Conservation (phyloP, 2,113 vertebrate genomes). For the Peromyscus californicus region DNA sequence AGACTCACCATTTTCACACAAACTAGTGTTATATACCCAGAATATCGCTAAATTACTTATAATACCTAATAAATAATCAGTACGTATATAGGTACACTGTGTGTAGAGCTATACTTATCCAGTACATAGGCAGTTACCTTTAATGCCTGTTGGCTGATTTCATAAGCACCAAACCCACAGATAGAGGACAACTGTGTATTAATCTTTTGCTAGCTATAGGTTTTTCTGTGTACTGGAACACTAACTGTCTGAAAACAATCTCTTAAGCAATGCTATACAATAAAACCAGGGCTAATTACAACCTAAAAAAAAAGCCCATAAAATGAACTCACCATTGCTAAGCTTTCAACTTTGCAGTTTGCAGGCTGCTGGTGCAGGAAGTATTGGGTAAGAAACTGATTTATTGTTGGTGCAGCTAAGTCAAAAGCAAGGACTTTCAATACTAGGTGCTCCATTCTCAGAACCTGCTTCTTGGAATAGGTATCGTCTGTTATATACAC, state of each 20-base stretch:
- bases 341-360: constrained; percentile 91
- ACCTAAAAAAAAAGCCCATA: not conserved
- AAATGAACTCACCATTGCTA: constrained; percentile 93
- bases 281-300: not conserved
- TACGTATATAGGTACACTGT: too few relatives aligned
- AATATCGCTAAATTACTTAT: not conserved
- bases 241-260: not conserved
- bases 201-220: not conserved
- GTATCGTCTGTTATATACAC: constrained; percentile 99
- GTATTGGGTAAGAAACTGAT: constrained; percentile 98
- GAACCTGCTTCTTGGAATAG: constrained; percentile 98
- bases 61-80: not conserved
- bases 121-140: not conserved
- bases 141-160: not conserved
- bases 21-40: not conserved
- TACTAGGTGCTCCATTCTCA: constrained; percentile 98
- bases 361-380: constrained; percentile 90
- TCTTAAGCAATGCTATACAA: not conserved
- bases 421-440: constrained; percentile 98
- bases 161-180: not conserved
- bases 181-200: not conserved
- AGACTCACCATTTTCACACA: not conserved
- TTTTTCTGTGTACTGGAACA: not conserved
- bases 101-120: not conserved
- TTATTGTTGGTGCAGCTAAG: constrained; percentile 96